phyloP scores from a whole-genome alignment of 2,888 invertebrate genomes.

The Ephialtes manifestator region DNA sequence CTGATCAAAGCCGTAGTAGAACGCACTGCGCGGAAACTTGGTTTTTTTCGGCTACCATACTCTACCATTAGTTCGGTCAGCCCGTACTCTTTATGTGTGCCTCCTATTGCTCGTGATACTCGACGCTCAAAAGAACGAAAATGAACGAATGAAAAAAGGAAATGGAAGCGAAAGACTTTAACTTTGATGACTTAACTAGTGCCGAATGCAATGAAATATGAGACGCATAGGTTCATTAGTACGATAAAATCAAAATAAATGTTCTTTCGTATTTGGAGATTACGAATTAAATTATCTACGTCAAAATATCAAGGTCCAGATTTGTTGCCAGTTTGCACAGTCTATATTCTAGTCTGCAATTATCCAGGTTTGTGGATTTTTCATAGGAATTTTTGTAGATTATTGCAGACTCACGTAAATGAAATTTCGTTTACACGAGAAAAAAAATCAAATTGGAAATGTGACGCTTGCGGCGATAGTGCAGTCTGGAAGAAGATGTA shows the following conservation, averaged over 20 bases:
- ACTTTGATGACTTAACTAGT: constrained; percentile 3
- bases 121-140: constrained; percentile 41
- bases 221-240: neutral
- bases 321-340: too few species aligned
- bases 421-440: too few species aligned
- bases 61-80: constrained; percentile 31
- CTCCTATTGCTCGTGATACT: constrained; percentile 18
- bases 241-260: neutral
- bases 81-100: constrained; percentile 1
- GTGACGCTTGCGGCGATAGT: constrained; percentile 2
- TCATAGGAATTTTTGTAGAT: too few species aligned
- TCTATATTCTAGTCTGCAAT: too few species aligned
- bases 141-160: constrained; percentile 41
- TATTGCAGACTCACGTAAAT: too few species aligned
- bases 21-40: constrained; percentile 29
- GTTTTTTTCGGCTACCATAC: constrained; percentile 38
- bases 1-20: constrained; percentile 59
- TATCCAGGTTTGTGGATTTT: too few species aligned
- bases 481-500: constrained; percentile 11
- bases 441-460: neutral
- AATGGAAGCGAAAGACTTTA: neutral
- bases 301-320: too few species aligned
- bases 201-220: neutral
- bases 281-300: too few species aligned
- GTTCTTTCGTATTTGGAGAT: too few species aligned